phyloP scores from a whole-genome alignment of 2,888 invertebrate genomes.

The Andrena marginata region DNA sequence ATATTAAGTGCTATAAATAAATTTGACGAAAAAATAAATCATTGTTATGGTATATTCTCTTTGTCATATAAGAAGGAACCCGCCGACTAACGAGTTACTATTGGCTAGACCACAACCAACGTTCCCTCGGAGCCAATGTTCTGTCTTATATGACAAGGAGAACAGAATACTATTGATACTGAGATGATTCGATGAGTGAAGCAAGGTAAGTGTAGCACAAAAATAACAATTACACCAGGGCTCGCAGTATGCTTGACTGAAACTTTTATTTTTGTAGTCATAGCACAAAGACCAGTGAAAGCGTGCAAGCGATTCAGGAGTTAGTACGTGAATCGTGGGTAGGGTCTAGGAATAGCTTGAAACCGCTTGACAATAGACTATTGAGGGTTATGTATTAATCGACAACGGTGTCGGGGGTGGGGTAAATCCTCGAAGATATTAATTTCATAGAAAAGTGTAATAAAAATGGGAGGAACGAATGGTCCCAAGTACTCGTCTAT shows the following conservation, averaged over 20 bases:
- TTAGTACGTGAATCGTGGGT: neutral
- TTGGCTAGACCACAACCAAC: too few relatives aligned
- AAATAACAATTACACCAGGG: conserved; percentile 23
- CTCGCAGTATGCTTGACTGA: neutral
- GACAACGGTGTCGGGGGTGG: conserved; percentile 15
- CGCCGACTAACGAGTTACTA: too few relatives aligned
- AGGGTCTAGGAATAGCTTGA: conserved; percentile 38
- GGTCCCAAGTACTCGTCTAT: neutral
- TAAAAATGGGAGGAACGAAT: neutral
- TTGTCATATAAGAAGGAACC: too few relatives aligned
- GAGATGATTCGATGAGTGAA: neutral
- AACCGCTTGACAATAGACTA: conserved; percentile 53
- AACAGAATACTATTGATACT: neutral
- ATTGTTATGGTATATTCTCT: neutral
- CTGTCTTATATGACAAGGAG: too few relatives aligned
- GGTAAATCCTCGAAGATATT: conserved; percentile 22
- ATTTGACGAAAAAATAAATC: neutral
- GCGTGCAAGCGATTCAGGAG: neutral
- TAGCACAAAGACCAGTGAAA: neutral
- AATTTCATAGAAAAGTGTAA: neutral
- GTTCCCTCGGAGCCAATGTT: too few relatives aligned
- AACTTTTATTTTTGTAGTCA: neutral
- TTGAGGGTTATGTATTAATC: conserved; percentile 67
- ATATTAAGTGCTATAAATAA: neutral
- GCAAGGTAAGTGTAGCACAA: conserved; percentile 7